Conservation (phyloP, 1,140 invertebrate genomes). For the Ladona fulva region DNA sequence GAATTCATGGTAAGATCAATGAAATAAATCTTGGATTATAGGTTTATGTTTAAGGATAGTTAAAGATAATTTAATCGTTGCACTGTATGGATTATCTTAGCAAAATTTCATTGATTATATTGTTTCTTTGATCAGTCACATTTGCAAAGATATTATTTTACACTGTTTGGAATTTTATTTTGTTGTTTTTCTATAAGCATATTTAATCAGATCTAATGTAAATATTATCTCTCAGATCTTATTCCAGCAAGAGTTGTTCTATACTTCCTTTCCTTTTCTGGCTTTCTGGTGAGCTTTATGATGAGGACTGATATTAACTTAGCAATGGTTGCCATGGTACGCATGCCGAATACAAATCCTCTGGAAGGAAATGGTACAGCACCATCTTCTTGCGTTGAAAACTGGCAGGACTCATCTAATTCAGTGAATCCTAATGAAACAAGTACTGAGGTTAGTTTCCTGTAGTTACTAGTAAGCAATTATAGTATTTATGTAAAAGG, state of each 20-base stretch:
- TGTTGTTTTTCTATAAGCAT: not conserved
- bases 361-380: not conserved
- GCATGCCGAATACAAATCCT: not conserved
- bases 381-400: not conserved
- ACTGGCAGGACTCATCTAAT: not conserved
- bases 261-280: constrained; percentile 60
- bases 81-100: no score
- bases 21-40: no score
- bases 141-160: no score
- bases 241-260: constrained; percentile 53
- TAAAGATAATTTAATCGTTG: no score
- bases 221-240: not conserved
- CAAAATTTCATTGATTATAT: no score
- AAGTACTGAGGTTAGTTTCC: not conserved
- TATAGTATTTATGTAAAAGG: no score
- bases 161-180: not conserved
- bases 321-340: constrained; percentile 57
- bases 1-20: no score
- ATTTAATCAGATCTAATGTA: not conserved
- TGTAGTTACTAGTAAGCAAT: no score
- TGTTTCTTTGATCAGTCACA: no score
- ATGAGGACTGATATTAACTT: constrained; percentile 67
- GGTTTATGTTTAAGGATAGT: no score
- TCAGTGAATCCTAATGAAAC: not conserved
- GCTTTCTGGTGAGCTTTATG: constrained; percentile 65